Base-by-base conservation (phyloP, 2,888 invertebrate genomes). In the Sussaba pulchella region DNA sequence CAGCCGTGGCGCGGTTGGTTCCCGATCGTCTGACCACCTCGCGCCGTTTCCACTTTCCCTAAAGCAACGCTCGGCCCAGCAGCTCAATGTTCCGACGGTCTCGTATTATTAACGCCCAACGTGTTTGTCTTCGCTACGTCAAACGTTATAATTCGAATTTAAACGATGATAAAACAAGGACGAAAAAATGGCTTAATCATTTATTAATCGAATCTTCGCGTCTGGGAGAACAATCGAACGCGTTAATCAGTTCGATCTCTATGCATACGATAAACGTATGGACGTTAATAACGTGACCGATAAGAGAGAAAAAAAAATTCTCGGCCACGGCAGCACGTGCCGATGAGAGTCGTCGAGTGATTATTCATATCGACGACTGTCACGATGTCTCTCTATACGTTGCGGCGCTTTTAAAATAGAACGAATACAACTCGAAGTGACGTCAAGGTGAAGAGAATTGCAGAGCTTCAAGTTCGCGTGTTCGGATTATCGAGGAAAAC, bases 41-140 rank as follows among this genome's bases (percentile, higher is more conserved):
- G 19, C 43, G 26, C 54, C 57, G 69, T 57, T 70, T 57, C 69
- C 31, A 70, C 69, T 70, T 67, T 67, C 67, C 52, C 67, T 54
- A 19, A 10, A 9, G 8, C 10, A 8, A 36, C n/a, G 4, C 19
- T 50, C n/a, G 10, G 31, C 31, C 31, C 4, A 31, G 31, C n/a
- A n/a, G n/a, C n/a, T n/a, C n/a, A n/a, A n/a, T n/a, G n/a, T n/a
- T 61, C 61, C 39, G 12, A 43, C 57, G 54, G 43, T 43, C 57
- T 19, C 12, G 21, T 39, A 0, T 5, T 21, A 39, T 57, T 12
- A 57, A 3, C 31, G 2, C 31, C 0, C 52, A 19, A 5, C n/a
- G n/a, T n/a, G n/a, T 36, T 21, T 52, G 2, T 67, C 52, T 10
- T 6, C 31, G 31, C 31, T 31, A 31, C 31, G 31, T 31, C 31